Conservation (phyloP, 2,797 vertebrate species). For the Epinephelus malabaricus region DNA sequence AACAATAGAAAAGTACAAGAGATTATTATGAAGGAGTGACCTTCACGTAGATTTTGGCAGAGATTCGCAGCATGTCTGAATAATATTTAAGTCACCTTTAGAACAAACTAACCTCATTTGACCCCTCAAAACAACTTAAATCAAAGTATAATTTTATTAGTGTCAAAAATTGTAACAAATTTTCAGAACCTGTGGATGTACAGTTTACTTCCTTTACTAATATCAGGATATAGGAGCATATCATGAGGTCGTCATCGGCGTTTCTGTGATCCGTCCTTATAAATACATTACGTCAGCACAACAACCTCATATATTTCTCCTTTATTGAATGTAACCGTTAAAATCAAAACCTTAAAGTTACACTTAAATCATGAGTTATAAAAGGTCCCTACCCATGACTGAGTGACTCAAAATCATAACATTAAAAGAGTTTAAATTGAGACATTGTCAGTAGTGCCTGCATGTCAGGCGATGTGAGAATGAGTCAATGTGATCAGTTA, state of each 20-base stretch:
- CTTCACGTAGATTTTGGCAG: not conserved
- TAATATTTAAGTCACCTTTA: not conserved
- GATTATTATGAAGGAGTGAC: constrained; percentile 22
- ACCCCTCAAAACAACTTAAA: not conserved
- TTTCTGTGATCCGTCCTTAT: constrained; percentile 9
- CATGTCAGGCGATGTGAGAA: not conserved
- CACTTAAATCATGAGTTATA: constrained; percentile 1
- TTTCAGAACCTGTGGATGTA: not conserved
- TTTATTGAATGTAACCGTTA: not conserved
- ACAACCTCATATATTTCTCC: not conserved
- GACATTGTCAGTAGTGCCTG: not conserved
- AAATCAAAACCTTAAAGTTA: constrained; percentile 12
- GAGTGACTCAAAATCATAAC: not conserved
- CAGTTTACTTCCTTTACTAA: not conserved
- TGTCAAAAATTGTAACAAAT: constrained; percentile 2
- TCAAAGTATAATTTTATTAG: constrained; percentile 33
- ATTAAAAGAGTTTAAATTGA: constrained; percentile 9
- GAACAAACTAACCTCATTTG: constrained; percentile 1
- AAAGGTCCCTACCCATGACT: not conserved
- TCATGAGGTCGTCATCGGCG: not conserved
- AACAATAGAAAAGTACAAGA: constrained; percentile 48
- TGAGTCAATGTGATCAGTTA: not conserved
- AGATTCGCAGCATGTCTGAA: not conserved
- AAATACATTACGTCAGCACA: constrained; percentile 14
- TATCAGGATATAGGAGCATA: not conserved